Conservation (phyloP, 1,140 invertebrate genomes). For the Rhopalosiphum maidis region DNA sequence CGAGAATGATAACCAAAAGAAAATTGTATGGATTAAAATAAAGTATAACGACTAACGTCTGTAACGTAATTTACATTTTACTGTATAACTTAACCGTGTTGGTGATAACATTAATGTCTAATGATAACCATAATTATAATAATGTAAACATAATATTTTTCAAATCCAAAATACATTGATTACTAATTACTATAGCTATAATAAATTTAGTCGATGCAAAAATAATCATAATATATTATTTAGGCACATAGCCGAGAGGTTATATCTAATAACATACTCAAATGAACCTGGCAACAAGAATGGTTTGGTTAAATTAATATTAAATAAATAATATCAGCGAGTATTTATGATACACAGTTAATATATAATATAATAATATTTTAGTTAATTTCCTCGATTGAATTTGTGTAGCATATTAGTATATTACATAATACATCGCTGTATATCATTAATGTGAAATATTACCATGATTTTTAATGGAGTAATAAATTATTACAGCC, state of each 20-base stretch:
- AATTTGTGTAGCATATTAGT: not conserved
- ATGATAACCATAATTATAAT: not conserved
- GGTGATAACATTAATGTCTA: not conserved
- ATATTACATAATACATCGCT: not conserved
- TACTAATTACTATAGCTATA: not conserved
- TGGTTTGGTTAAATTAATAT: not conserved
- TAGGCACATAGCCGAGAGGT: too few species aligned
- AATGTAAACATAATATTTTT: not conserved
- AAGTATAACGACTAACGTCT: not conserved
- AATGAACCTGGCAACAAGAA: not conserved
- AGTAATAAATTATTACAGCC: too few species aligned
- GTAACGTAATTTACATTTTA: not conserved
- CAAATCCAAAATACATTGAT: not conserved
- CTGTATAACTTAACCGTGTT: not conserved
- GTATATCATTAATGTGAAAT: not conserved
- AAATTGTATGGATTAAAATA: not conserved
- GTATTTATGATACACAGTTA: not conserved
- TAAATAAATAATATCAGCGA: not conserved
- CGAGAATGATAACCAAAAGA: too few species aligned
- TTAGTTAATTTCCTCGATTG: not conserved
- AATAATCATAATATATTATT: not conserved
- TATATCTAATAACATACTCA: not conserved
- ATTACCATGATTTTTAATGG: not conserved
- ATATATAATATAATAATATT: not conserved
- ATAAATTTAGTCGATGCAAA: not conserved